These are phyloP conservation scores for Ochotona princeps DNA, from an alignment of 2,113 vertebrate genomes.

Conservation along the genomic window DNA sequence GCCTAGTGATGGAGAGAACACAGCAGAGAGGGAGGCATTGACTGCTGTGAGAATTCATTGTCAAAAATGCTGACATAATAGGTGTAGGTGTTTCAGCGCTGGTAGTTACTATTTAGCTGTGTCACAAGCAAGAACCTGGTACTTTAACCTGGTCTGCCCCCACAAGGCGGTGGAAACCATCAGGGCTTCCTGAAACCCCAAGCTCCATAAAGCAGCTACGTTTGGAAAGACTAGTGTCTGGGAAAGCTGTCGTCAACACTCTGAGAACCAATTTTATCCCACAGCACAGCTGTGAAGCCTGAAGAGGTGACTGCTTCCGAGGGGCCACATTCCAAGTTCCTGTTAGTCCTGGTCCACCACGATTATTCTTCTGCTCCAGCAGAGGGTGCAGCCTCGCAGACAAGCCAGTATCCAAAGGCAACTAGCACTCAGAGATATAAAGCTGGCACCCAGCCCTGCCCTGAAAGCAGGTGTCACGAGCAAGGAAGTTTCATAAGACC, in stretches of 20 bases:
- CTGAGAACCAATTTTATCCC: background rate
- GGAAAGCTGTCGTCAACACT: background rate
- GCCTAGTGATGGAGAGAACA: background rate
- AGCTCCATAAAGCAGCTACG: background rate
- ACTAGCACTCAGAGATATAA: background rate
- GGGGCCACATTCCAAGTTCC: constrained; percentile 65
- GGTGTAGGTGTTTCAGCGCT: background rate
- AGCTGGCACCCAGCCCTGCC: background rate
- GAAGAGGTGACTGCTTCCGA: background rate
- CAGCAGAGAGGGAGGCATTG: background rate
- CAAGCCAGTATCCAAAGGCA: constrained; percentile 82
- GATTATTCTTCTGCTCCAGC: constrained; percentile 82
- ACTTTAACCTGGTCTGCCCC: background rate
- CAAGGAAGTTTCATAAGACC: background rate
- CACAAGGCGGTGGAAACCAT: background rate
- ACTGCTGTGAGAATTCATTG: background rate
- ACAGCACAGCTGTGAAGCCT: background rate
- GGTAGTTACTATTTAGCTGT: background rate
- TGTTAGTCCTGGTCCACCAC: constrained; percentile 78
- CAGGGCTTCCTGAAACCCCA: background rate
- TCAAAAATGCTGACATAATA: background rate
- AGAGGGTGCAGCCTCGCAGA: constrained; percentile 81
- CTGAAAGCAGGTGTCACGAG: background rate
- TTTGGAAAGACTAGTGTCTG: background rate
- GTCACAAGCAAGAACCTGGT: background rate